Evolutionary conservation across 2,113 vertebrate genomes (phyloP).

Genomic region (Etheostoma spectabile): DNA sequence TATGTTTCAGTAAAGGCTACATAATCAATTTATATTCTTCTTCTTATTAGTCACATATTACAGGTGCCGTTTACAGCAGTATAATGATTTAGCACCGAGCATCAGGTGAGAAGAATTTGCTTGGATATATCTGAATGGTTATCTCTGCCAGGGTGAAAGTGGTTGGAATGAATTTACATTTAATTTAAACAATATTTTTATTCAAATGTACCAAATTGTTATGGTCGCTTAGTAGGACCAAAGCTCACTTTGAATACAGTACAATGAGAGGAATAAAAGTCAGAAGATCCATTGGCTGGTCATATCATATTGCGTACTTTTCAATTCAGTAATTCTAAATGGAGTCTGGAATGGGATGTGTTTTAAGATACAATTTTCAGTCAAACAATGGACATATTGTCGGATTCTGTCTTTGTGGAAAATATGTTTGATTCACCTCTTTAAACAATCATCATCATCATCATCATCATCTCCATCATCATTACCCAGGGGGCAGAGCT

Average conservation of each 20-base stretch:
- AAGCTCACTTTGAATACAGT: neutral
- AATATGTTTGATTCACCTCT: neutral
- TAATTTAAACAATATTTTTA: neutral
- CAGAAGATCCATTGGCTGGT: neutral
- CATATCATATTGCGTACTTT: neutral
- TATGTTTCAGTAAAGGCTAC: neutral
- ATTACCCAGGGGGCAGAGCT: conserved; percentile 3
- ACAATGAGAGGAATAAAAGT: neutral
- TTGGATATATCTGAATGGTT: neutral
- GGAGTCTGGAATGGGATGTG: too few species aligned
- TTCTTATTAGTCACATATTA: neutral
- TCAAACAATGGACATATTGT: neutral
- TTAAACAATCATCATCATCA: conserved; percentile 20
- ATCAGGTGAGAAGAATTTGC: neutral
- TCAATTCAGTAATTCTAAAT: conserved; percentile 11
- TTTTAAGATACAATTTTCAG: neutral
- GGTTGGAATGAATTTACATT: neutral
- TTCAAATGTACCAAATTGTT: neutral
- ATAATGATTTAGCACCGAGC: neutral
- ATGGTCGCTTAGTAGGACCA: neutral
- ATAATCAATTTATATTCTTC: neutral
- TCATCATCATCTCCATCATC: conserved; percentile 24
- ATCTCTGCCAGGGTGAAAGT: neutral
- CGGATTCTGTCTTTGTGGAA: conserved; percentile 10
- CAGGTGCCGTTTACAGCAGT: conserved; percentile 8